Evolutionary conservation across 1,140 invertebrate genomes (phyloP).

Genomic region (Hyphantria cunea): DNA sequence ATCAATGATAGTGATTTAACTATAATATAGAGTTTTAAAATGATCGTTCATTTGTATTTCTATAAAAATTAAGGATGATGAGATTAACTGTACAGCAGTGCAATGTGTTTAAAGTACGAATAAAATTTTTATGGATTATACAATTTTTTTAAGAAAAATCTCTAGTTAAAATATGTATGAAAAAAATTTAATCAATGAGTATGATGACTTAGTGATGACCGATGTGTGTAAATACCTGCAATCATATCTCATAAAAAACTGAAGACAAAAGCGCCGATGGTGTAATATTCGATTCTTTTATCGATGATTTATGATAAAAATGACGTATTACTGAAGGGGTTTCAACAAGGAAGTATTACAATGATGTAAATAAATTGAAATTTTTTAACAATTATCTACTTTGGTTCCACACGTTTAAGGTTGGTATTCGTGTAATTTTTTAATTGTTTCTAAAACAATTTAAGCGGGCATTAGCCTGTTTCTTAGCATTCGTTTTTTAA

Average conservation of each 20-base stretch:
- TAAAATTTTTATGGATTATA: too few relatives aligned
- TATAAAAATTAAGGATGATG: too few relatives aligned
- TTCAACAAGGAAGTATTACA: conserved; percentile 12
- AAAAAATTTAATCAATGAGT: too few relatives aligned
- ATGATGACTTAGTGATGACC: conserved; percentile 3
- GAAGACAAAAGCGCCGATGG: conserved; percentile 10
- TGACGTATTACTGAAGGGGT: not conserved
- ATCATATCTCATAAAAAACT: conserved; percentile 14
- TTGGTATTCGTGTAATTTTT: conserved; percentile 9
- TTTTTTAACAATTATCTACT: not conserved
- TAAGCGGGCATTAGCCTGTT: conserved; percentile 36
- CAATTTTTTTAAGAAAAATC: too few relatives aligned
- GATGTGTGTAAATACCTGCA: conserved; percentile 8
- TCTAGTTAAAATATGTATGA: too few relatives aligned
- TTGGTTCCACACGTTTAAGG: conserved; percentile 3
- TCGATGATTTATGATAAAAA: conserved; percentile 20
- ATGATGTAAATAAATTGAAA: not conserved
- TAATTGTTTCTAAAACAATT: conserved; percentile 29
- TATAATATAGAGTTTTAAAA: too few relatives aligned
- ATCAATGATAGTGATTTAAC: too few relatives aligned
- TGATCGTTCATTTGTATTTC: too few relatives aligned
- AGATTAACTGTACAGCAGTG: too few relatives aligned
- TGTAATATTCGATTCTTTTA: conserved; percentile 19
- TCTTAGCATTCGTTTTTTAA: conserved; percentile 39
- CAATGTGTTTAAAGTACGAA: too few relatives aligned